Base-by-base conservation (phyloP, 2,797 vertebrate genomes). In the Melanotaenia nigrans region DNA sequence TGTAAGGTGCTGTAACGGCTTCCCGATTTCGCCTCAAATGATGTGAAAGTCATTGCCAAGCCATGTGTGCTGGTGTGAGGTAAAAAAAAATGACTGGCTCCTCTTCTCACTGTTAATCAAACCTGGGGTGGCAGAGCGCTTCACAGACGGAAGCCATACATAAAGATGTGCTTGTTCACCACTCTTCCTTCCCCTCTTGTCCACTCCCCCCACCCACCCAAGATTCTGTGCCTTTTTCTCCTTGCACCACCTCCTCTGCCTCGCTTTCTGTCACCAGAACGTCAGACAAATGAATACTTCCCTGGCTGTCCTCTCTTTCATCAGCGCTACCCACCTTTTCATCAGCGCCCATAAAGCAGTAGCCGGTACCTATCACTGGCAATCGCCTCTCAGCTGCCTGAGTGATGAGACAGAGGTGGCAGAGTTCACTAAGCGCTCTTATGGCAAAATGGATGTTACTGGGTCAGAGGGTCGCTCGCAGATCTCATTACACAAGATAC, bases 141-240 rank as follows among this genome's bases (percentile, higher is more conserved):
- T 85, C 78, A 54, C 83, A 84, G 84, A 88, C 78, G 81, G 84
- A 85, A 84, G 81, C 89, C 89, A 92, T 93, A 93, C 92, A 93
- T 93, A 93, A 94, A 93, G 92, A 93, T 92, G 89, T 90, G 88
- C 89, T 92, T 92, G 87, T 92, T 90, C 87, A 56, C 79, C 62
- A 18, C 73, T 25, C 75, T 66, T 40, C 61, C 9, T 49, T n/a
- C 47, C 20, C 45, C 54, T 6, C 68, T 36, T 14, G 59, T 35
- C 9, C 57, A 65, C 56, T 11, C 40, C 47, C 35, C 32, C 18
- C 4, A 40, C 12, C 30, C 33, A 3, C 38, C 38, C 18, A 9
- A 47, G 45, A 45, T 55, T 18, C 51, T 45, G 59, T 38, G 47
- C 58, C 38, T 61, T 77, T 69, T 66, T 63, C 32, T 60, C 63